Conservation (phyloP, 2,113 vertebrate species). For the Chlorodrepanis virens region DNA sequence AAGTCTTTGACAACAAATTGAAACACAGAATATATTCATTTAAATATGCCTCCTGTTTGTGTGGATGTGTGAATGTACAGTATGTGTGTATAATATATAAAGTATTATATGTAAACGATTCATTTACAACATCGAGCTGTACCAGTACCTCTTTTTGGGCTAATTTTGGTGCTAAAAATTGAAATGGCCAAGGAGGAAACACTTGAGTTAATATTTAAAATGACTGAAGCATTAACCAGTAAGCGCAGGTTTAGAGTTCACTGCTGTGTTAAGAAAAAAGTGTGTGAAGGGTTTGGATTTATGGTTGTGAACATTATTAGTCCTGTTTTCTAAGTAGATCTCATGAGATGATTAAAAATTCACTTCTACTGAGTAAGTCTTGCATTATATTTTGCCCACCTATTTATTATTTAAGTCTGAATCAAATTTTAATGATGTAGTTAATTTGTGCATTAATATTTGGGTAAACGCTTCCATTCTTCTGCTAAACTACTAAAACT, state of each 20-base stretch:
- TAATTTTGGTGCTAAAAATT: slow-evolving; percentile 80
- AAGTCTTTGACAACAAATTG: slow-evolving; percentile 61
- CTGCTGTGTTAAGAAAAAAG: slow-evolving; percentile 70
- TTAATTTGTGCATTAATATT: slow-evolving; percentile 65
- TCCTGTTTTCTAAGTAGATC: slow-evolving; percentile 79
- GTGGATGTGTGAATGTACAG: slow-evolving; percentile 71
- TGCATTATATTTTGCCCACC: slow-evolving; percentile 74
- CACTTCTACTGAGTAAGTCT: slow-evolving; percentile 76
- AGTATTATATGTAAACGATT: slow-evolving; percentile 59
- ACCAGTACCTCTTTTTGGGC: slow-evolving; percentile 69
- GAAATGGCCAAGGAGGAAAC: slow-evolving; percentile 76
- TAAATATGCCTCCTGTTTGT: slow-evolving; percentile 70
- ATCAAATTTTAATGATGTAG: slow-evolving; percentile 49
- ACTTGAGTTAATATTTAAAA: slow-evolving; percentile 71
- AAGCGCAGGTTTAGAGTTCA: slow-evolving; percentile 76
- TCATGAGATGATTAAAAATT: slow-evolving; percentile 79
- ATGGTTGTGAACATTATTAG: slow-evolving; percentile 78
- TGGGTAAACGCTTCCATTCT: slow-evolving; percentile 46
- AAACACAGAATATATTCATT: slow-evolving; percentile 66
- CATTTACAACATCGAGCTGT: slow-evolving; percentile 63
- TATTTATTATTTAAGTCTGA: slow-evolving; percentile 73
- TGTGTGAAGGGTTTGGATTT: slow-evolving; percentile 79
- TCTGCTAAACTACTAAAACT: slow-evolving; percentile 2
- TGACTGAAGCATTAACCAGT: slow-evolving; percentile 64
- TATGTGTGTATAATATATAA: slow-evolving; percentile 73